Conservation (phyloP, 1,140 invertebrate genomes). For the Drosophila nannoptera region DNA sequence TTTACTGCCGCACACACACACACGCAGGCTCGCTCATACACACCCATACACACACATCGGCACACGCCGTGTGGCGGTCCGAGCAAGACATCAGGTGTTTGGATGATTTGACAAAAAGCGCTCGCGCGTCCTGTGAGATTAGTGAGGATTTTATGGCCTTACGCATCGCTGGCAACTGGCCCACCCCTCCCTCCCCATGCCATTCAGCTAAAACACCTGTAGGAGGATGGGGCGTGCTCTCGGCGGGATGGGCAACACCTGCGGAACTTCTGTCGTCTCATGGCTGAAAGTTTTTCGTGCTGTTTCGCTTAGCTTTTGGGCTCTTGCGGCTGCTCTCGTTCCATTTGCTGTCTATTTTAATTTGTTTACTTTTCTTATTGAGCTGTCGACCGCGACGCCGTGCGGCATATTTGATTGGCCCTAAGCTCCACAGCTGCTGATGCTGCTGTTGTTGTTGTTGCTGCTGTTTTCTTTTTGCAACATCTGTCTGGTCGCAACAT, state of each 20-base stretch:
- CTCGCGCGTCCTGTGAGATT: slow-evolving; percentile 66
- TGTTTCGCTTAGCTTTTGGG: slow-evolving; percentile 34
- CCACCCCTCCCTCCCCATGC: neutral
- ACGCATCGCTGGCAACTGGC: slow-evolving; percentile 48
- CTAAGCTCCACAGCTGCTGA: slow-evolving; percentile 45
- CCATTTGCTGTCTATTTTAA: slow-evolving; percentile 72
- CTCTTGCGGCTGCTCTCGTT: slow-evolving; percentile 53
- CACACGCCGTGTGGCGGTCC: slow-evolving; percentile 43
- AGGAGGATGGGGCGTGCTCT: neutral
- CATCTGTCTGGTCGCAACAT: slow-evolving; percentile 38
- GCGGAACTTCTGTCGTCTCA: slow-evolving; percentile 72
- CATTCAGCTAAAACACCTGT: neutral
- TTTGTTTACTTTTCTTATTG: slow-evolving; percentile 78
- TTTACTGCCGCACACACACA: slow-evolving; percentile 17
- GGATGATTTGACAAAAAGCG: slow-evolving; percentile 76
- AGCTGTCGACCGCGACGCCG: slow-evolving; percentile 47
- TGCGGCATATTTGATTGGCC: slow-evolving; percentile 63
- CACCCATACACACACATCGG: too few species aligned
- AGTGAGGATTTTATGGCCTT: slow-evolving; percentile 77
- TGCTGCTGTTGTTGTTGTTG: slow-evolving; percentile 20
- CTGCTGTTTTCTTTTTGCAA: slow-evolving; percentile 27
- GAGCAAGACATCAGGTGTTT: slow-evolving; percentile 73
- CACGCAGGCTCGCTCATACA: neutral
- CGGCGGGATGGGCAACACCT: slow-evolving; percentile 33
- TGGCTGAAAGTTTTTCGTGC: slow-evolving; percentile 64